phyloP scores from a whole-genome alignment of 2,113 vertebrate species.

The Micronycteris hirsuta region DNA sequence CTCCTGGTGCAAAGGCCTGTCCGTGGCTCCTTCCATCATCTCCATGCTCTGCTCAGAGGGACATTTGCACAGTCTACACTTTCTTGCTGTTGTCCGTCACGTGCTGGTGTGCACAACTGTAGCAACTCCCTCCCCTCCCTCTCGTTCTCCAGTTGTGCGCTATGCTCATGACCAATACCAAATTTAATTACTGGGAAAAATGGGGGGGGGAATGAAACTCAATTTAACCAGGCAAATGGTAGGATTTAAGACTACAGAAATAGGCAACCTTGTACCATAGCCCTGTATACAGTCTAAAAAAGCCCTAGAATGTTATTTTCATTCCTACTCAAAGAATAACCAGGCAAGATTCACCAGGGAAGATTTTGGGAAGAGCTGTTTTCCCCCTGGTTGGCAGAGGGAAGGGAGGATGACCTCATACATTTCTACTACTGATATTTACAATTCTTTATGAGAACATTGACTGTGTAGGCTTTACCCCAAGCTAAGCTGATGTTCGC shows the following conservation, averaged over 20 bases:
- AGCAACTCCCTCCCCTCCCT: neutral
- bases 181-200: conserved; percentile 36
- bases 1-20: neutral
- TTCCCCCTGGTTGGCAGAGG: neutral
- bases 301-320: conserved; percentile 5
- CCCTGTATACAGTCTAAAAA: neutral
- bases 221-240: conserved; percentile 36
- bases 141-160: neutral
- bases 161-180: neutral
- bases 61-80: neutral
- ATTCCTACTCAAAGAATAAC: conserved; percentile 15
- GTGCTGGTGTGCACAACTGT: neutral
- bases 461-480: neutral
- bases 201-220: neutral
- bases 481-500: neutral
- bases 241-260: conserved; percentile 30
- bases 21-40: neutral
- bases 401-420: neutral
- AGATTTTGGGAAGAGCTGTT: neutral
- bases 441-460: neutral
- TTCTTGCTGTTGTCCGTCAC: neutral
- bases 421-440: conserved; percentile 9
- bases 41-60: neutral
- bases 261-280: neutral
- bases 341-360: conserved; percentile 8